phyloP scores from a whole-genome alignment of 1,140 invertebrate genomes.

The Paralvinella palmiformis region DNA sequence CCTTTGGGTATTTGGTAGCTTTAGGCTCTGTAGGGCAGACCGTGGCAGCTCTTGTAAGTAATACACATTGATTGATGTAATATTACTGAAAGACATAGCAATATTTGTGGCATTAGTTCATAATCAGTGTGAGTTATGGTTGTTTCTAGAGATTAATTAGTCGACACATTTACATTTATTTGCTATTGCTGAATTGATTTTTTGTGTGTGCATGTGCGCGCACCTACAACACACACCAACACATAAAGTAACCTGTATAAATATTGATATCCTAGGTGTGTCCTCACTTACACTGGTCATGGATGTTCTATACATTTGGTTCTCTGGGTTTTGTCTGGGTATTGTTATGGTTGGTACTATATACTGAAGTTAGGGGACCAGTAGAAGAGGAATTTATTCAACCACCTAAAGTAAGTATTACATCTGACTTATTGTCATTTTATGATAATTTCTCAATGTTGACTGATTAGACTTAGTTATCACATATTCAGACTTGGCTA shows the following conservation, averaged over 20 bases:
- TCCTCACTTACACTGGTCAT: constrained; percentile 63
- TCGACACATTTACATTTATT: too few species aligned
- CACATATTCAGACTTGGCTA: too few species aligned
- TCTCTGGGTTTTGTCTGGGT: constrained; percentile 67
- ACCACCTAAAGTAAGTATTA: constrained; percentile 63
- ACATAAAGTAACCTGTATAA: constrained; percentile 11
- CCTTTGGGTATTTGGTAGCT: constrained; percentile 71
- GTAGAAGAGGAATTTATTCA: constrained; percentile 56
- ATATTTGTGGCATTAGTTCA: too few species aligned
- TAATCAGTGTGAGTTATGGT: too few species aligned
- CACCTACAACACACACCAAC: too few species aligned
- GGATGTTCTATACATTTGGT: constrained; percentile 69
- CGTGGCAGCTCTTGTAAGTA: constrained; percentile 64
- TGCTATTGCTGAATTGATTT: too few species aligned
- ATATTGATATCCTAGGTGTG: constrained; percentile 41
- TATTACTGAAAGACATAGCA: background rate
- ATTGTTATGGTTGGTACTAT: constrained; percentile 61
- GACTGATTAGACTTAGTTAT: too few species aligned
- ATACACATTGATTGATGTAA: background rate
- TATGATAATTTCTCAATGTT: too few species aligned
- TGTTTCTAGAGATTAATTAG: too few species aligned
- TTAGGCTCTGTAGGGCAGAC: constrained; percentile 72
- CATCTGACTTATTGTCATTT: too few species aligned
- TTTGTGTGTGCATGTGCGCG: too few species aligned
- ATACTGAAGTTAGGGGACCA: constrained; percentile 51